A percentile compares a stretch with the other conserved stretches of the same genome.
phyloP scores from a whole-genome alignment of 2,888 invertebrate species.

The Celastrina argiolus region DNA sequence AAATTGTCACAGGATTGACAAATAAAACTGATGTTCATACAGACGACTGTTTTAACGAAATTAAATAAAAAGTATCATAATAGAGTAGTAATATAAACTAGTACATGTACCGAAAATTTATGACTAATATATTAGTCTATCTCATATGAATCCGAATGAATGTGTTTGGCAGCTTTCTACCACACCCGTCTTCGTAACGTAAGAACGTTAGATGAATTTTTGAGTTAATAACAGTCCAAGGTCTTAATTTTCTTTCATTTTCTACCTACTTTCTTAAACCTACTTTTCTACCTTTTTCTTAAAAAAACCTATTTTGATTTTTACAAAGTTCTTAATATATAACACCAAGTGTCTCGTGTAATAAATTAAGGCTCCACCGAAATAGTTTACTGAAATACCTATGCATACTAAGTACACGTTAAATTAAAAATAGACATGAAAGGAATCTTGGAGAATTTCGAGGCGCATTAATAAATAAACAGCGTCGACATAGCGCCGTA shows the following conservation, averaged over 20 bases:
- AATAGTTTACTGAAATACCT: background rate
- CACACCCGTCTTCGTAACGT: too few relatives aligned
- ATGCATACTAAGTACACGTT: constrained; percentile 64
- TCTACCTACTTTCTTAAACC: too few relatives aligned
- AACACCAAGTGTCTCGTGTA: background rate
- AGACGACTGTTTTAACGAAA: too few relatives aligned
- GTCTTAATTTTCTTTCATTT: too few relatives aligned
- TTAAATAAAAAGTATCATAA: too few relatives aligned
- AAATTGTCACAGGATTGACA: background rate
- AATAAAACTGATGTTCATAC: background rate
- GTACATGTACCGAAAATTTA: too few relatives aligned
- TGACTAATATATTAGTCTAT: too few relatives aligned
- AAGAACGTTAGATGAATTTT: background rate
- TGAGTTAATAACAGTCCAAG: background rate
- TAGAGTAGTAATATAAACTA: too few relatives aligned
- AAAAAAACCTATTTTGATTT: too few relatives aligned
- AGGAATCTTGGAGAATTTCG: constrained; percentile 50
- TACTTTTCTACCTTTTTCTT: too few relatives aligned
- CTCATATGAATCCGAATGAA: background rate
- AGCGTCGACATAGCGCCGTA: constrained; percentile 68
- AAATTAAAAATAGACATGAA: constrained; percentile 72
- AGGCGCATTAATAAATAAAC: constrained; percentile 73
- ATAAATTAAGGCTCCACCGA: background rate
- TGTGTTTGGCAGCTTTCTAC: background rate
- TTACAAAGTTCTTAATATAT: too few relatives aligned